Conservation (phyloP, 2,113 vertebrate species). For the Urocitellus parryii region DNA sequence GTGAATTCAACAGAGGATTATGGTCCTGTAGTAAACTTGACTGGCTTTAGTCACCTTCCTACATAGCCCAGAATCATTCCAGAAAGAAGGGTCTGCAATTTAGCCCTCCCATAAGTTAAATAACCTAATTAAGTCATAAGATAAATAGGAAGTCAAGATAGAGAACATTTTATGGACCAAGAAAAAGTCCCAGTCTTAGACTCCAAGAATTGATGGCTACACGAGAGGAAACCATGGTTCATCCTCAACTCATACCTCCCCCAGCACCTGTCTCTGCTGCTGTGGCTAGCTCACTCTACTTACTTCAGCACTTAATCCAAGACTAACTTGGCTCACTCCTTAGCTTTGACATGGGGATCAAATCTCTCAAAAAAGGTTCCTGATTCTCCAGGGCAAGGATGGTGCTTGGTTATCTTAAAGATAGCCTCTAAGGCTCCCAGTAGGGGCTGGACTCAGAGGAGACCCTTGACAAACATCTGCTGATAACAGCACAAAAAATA, state of each 20-base stretch:
- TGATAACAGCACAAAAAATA: slow-evolving; percentile 40
- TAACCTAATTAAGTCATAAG: neutral
- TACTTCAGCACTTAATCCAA: neutral
- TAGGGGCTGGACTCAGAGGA: neutral
- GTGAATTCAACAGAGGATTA: neutral
- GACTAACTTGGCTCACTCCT: neutral
- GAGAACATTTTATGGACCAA: neutral
- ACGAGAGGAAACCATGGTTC: neutral
- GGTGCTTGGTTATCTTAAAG: neutral
- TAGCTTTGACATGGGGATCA: neutral
- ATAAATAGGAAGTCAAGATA: neutral
- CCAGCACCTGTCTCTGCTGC: neutral
- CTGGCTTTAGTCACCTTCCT: neutral
- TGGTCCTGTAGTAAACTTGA: neutral
- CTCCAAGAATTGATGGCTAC: neutral
- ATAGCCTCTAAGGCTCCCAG: neutral
- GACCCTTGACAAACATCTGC: neutral
- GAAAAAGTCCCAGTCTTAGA: neutral
- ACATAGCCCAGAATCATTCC: neutral
- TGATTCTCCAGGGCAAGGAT: neutral
- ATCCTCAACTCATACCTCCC: neutral
- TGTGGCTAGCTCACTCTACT: neutral
- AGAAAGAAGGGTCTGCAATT: neutral
- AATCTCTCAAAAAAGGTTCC: neutral
- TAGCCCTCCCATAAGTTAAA: neutral